phyloP scores from a whole-genome alignment of 2,888 invertebrate genomes.

The Melanophora roralis region DNA sequence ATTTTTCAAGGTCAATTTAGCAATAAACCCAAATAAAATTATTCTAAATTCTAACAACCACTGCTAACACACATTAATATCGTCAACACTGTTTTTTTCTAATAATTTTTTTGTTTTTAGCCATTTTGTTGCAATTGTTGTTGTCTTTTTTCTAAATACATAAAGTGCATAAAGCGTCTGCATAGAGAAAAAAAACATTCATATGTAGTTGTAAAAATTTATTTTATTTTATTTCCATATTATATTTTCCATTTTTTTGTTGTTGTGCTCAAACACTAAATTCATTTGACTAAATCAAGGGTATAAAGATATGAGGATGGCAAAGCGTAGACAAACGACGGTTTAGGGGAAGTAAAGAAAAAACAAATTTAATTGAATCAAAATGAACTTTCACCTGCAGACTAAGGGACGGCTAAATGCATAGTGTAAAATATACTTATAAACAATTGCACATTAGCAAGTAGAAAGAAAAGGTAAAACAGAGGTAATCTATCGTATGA shows the following conservation, averaged over 20 bases:
- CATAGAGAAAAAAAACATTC: not conserved
- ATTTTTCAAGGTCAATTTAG: conserved; percentile 61
- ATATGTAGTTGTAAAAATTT: conserved; percentile 9
- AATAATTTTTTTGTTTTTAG: not conserved
- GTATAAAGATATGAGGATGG: conserved; percentile 35
- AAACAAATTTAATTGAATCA: conserved; percentile 23
- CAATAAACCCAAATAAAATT: conserved; percentile 57
- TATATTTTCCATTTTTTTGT: no score
- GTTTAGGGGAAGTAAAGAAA: not conserved
- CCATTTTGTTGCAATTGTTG: not conserved
- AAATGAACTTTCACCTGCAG: conserved; percentile 59
- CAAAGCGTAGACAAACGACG: not conserved
- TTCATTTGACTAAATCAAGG: conserved; percentile 43
- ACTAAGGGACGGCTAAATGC: conserved; percentile 11
- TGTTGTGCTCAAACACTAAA: conserved; percentile 41
- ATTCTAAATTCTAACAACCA: conserved; percentile 55
- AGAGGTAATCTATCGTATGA: no score
- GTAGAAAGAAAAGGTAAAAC: no score
- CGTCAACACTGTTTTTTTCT: not conserved
- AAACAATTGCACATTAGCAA: not conserved
- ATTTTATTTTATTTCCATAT: conserved; percentile 22
- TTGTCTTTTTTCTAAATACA: conserved; percentile 18
- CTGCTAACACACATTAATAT: conserved; percentile 56
- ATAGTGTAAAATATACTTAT: not conserved
- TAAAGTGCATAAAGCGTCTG: conserved; percentile 22